Base-by-base conservation (phyloP, 1,140 invertebrate genomes). In the Lucilia sericata region DNA sequence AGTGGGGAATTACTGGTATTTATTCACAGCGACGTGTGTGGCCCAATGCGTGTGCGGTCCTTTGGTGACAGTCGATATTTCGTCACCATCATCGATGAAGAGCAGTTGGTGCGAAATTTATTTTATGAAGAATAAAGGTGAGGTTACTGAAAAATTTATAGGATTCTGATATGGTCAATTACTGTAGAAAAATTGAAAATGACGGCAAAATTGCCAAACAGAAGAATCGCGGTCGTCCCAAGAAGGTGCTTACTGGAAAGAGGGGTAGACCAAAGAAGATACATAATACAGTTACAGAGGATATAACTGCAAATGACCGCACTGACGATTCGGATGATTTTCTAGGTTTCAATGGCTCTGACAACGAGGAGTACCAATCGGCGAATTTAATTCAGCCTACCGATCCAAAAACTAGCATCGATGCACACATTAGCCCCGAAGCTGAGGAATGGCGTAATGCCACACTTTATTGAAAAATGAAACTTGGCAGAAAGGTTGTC, bases 11-110 rank as follows among this genome's bases (percentile, higher is more conserved):
- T 76, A 42, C 84, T 86, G 34, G 86, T 88, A 74, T 36, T 88
- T 25, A 83, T 90, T 21, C 88, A 88, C 80, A 74, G 84, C 9
- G 88, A 91, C 84, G 70, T 91, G 2, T 87, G 87, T 85, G 89
- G 88, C 80, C 86, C 87, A 21, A 88, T 89, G 86, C 83, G 85
- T 55, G 84, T 65, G n/a, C 25, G 30, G 78, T 88, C 87, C 19
- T 17, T 87, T 83, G 86, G 85, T 30, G 87, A 84, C n/a, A 75
- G 36, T 84, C 82, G 84, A 30, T 90, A 91, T 84, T 90, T 91
- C 84, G 85, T 88, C 14, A 87, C 87, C 21, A 86, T 87, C 70
- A 83, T 86, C 25, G 36, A 36, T 36, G 36, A 36, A 36, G 36
- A 36, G 36, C 36, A 3, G 36, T 8, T 36, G 36, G 36, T 36